A percentile compares a stretch with the other conserved stretches of the same genome.
These are phyloP conservation scores for Cossypha polioptera DNA, from an alignment of 2,797 vertebrate genomes.

Conservation along the genomic window DNA sequence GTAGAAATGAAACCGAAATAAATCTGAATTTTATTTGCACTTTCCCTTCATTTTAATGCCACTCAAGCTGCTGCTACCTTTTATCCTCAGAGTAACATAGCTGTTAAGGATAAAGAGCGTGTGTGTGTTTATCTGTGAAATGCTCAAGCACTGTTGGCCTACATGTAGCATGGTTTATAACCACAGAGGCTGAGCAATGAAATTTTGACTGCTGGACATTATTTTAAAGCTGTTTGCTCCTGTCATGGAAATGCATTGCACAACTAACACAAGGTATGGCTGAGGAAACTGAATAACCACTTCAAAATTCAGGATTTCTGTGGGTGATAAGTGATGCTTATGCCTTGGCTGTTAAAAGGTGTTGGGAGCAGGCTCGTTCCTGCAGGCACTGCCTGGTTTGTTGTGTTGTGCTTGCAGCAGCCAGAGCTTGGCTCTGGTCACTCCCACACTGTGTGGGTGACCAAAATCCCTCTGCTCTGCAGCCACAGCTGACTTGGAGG, in stretches of 20 bases:
- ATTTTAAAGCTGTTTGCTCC: conserved; percentile 62
- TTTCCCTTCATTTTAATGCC: conserved; percentile 66
- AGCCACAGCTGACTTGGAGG: not conserved
- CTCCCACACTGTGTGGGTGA: rapidly evolving
- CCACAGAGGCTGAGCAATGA: conserved; percentile 14
- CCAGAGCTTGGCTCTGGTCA: not conserved
- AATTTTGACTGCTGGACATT: conserved; percentile 55
- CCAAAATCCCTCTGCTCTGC: not conserved
- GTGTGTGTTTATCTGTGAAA: conserved; percentile 39
- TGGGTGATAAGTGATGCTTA: not conserved
- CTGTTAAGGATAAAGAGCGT: conserved; percentile 13
- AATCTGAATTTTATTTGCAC: conserved; percentile 77
- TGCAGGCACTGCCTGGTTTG: not conserved
- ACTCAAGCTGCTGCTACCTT: conserved; percentile 59
- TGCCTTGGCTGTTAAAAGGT: not conserved
- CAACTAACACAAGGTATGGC: conserved; percentile 18
- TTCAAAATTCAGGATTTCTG: not conserved
- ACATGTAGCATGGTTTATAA: conserved; percentile 52
- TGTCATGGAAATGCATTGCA: conserved; percentile 36
- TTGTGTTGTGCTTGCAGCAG: not conserved
- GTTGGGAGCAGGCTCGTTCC: not conserved
- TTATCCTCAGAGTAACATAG: not conserved
- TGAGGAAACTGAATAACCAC: not conserved
- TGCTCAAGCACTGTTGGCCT: conserved; percentile 44
- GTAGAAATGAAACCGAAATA: conserved; percentile 68